Percentiles rank a stretch among this genome's conserved stretches.
These are phyloP conservation scores for Strongylocentrotus purpuratus DNA, from an alignment of 35 echinoderm and acorn worm species.

Conservation along the genomic window DNA sequence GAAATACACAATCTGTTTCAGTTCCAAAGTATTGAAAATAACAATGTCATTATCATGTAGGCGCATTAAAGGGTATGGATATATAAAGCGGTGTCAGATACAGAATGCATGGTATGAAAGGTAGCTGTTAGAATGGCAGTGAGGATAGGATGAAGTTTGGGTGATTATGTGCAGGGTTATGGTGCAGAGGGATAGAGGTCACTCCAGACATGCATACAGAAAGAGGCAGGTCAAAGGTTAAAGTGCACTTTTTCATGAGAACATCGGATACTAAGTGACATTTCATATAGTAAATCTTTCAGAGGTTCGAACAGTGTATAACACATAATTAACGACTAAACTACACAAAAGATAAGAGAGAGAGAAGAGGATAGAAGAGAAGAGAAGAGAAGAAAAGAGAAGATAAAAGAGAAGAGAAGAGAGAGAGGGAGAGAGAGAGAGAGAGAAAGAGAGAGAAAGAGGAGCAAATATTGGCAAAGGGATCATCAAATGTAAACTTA, in stretches of 20 bases:
- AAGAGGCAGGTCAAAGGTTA: background rate
- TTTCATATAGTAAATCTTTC: too few species aligned
- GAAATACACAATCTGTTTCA: too few species aligned
- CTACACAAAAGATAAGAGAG: background rate
- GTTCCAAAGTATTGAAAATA: too few species aligned
- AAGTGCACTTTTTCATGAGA: background rate
- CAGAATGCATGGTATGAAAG: background rate
- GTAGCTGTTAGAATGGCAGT: background rate
- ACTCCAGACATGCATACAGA: slow-evolving; percentile 11
- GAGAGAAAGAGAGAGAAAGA: too few species aligned
- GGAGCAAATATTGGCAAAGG: background rate
- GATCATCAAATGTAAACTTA: background rate
- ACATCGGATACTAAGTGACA: background rate
- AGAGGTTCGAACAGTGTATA: too few species aligned
- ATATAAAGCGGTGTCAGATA: too few species aligned
- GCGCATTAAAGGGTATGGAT: too few species aligned
- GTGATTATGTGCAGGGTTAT: background rate
- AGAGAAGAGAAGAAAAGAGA: background rate
- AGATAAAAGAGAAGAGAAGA: background rate
- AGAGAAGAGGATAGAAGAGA: background rate
- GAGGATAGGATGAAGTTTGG: background rate
- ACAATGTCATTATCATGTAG: too few species aligned
- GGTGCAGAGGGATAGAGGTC: background rate
- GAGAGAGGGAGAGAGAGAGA: background rate
- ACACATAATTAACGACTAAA: background rate